Evolutionary conservation across 2,113 vertebrate genomes (phyloP).

Genomic region (Ia io): DNA sequence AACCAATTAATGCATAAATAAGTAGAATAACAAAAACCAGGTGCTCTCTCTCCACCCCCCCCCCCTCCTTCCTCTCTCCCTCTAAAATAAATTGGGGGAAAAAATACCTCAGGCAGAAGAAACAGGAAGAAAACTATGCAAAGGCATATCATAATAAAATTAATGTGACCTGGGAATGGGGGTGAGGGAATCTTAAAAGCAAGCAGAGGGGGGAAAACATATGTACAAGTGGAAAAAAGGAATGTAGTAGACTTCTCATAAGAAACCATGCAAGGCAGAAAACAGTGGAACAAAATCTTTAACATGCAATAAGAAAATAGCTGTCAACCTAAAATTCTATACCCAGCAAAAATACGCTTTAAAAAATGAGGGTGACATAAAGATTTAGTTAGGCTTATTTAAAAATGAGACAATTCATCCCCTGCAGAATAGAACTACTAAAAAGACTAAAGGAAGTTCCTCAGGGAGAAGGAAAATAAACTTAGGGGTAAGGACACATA

Average conservation of each 20-base stretch:
- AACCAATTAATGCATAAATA: neutral
- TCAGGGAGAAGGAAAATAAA: neutral
- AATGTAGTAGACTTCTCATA: neutral
- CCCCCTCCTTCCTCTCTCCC: too few species aligned
- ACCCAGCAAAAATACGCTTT: neutral
- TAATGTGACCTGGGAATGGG: neutral
- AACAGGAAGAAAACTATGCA: neutral
- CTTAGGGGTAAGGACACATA: neutral
- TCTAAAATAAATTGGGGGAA: neutral
- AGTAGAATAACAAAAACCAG: neutral
- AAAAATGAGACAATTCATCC: neutral
- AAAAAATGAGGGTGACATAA: neutral
- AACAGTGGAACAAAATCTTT: neutral
- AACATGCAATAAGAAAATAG: neutral
- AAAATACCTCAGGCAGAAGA: neutral
- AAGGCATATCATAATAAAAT: neutral
- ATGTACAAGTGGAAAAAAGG: neutral
- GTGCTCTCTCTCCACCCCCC: too few species aligned
- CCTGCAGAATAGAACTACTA: neutral
- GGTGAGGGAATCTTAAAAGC: neutral
- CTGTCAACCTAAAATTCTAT: slow-evolving; percentile 33
- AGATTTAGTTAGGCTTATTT: neutral
- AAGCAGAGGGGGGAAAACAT: neutral
- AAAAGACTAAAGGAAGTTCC: neutral
- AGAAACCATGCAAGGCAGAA: neutral